Percentiles rank a stretch among this genome's conserved stretches.
Evolutionary conservation across 2,888 invertebrate genomes (phyloP).

Genomic region (Lottia gigantea): DNA sequence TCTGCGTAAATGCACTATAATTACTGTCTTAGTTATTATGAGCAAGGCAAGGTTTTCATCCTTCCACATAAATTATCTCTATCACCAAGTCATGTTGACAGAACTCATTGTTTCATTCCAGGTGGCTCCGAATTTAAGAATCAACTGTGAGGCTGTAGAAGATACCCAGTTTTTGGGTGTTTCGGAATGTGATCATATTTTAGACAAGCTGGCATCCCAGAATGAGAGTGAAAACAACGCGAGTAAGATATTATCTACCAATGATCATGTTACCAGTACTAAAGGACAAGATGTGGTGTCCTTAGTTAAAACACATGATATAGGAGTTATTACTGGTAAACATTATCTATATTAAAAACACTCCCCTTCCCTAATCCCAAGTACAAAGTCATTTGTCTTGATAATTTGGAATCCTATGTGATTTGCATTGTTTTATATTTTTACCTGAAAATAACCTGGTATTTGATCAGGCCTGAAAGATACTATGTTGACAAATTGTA

Average conservation of each 20-base stretch:
- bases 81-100: too few species aligned
- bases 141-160: neutral
- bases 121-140: neutral
- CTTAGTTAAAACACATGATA: slow-evolving; percentile 17
- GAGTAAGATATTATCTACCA: neutral
- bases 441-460: too few species aligned
- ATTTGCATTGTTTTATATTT: too few species aligned
- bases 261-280: neutral
- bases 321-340: slow-evolving; percentile 25
- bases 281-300: slow-evolving; percentile 13
- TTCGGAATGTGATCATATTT: slow-evolving; percentile 21
- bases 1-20: too few species aligned
- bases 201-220: slow-evolving; percentile 31
- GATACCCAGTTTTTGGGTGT: neutral
- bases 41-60: too few species aligned
- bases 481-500: too few species aligned
- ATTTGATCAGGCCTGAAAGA: too few species aligned
- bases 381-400: too few species aligned
- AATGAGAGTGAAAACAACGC: slow-evolving; percentile 12
- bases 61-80: too few species aligned
- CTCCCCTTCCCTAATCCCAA: neutral
- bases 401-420: too few species aligned
- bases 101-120: neutral
- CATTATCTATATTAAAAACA: neutral
- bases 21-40: too few species aligned